phyloP scores from a whole-genome alignment of 2,113 vertebrate species.

The Genyomyrus donnyi region DNA sequence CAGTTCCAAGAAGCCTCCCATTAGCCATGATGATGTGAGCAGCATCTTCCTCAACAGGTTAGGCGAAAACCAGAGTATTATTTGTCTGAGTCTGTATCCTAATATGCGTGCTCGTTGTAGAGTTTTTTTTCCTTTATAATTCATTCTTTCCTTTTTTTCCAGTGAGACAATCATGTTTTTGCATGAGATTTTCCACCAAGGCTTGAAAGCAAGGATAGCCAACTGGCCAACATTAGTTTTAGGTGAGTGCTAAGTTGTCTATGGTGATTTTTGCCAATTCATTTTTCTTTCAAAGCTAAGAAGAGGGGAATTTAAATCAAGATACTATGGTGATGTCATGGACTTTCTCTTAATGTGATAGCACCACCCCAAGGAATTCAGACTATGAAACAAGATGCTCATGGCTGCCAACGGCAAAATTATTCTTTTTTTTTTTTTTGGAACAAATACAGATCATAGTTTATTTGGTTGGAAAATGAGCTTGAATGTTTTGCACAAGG shows the following conservation, averaged over 20 bases:
- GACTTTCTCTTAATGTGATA: neutral
- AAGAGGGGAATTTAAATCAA: neutral
- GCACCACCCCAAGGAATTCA: neutral
- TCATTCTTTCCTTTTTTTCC: conserved; percentile 35
- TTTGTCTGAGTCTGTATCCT: neutral
- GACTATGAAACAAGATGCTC: neutral
- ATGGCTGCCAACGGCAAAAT: neutral
- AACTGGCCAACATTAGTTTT: conserved; percentile 97
- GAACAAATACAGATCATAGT: neutral
- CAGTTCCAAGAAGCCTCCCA: conserved; percentile 94
- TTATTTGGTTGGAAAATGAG: neutral
- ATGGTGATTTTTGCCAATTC: neutral
- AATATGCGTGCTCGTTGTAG: neutral
- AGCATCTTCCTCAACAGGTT: conserved; percentile 98
- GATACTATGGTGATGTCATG: neutral
- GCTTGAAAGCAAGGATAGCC: conserved; percentile 91
- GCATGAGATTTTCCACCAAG: conserved; percentile 98
- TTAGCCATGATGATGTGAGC: conserved; percentile 90
- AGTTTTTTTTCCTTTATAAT: neutral
- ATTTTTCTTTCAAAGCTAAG: neutral
- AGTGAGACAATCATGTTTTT: conserved; percentile 99
- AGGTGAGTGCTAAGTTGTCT: conserved; percentile 64
- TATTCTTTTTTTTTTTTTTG: neutral
- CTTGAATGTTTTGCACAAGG: neutral
- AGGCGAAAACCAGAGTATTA: neutral